phyloP scores from a whole-genome alignment of 2,797 vertebrate genomes.

The Pachyuromys duprasi region DNA sequence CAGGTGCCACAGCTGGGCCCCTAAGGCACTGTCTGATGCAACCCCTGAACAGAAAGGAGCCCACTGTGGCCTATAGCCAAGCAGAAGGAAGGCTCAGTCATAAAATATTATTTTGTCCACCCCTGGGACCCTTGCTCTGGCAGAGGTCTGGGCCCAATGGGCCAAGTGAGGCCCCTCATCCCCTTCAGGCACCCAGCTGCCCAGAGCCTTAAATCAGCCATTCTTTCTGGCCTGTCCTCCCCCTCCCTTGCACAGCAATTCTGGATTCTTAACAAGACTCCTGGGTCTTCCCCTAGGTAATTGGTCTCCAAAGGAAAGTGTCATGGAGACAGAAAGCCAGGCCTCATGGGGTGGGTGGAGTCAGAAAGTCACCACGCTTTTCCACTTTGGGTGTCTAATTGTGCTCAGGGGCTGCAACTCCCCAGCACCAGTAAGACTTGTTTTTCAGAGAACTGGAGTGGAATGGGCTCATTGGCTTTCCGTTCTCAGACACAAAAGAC shows the following conservation, averaged over 20 bases:
- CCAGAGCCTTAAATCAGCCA: not conserved
- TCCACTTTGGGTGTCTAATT: constrained; percentile 77
- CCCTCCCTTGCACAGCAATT: not conserved
- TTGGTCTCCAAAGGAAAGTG: constrained; percentile 71
- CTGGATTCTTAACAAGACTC: constrained; percentile 57
- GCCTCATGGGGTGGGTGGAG: constrained; percentile 61
- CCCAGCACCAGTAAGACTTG: constrained; percentile 9
- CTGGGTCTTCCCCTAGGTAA: constrained; percentile 54
- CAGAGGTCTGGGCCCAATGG: not conserved
- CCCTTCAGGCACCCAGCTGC: not conserved
- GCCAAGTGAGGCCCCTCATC: not conserved
- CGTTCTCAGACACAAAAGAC: not conserved
- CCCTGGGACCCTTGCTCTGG: not conserved
- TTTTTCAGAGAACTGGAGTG: constrained; percentile 53
- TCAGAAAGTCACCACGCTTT: constrained; percentile 72
- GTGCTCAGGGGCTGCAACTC: constrained; percentile 60
- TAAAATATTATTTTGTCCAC: not conserved
- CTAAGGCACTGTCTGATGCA: constrained; percentile 63
- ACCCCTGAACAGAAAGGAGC: not conserved
- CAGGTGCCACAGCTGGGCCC: not conserved
- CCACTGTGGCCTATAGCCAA: not conserved
- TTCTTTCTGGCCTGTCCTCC: not conserved
- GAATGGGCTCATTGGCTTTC: too few relatives aligned
- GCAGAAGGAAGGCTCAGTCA: not conserved
- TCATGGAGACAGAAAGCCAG: not conserved